Evolutionary conservation across 2,797 vertebrate species (phyloP), one percentile per base, ranked within the genome.

Genomic region (Catamblyrhynchus diadema): DNA sequence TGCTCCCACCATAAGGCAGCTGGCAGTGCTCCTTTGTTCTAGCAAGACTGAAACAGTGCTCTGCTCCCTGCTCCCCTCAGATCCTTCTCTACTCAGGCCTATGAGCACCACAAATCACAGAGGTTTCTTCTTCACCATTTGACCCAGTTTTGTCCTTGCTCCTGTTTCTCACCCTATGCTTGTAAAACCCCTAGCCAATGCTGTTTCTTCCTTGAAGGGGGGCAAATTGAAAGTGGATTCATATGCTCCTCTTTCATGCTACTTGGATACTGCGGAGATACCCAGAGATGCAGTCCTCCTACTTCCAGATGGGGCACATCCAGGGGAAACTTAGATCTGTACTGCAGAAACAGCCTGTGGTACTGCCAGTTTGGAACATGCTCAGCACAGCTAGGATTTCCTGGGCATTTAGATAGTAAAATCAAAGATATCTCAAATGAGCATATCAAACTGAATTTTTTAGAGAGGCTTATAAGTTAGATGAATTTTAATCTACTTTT

Each of bases 401-500:
- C 28, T 62, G 41, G 23, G 62, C 28, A 30, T 86, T 88, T 79
- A 84, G 53, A 32, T 67, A 9, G 44, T 70, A 70, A 88, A 91
- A 59, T 88, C 62, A 90, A 56, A 86, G 39, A 27, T 30, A 28
- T 79, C 66, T 86, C 45, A 79, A 92, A 88, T 57, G 42, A 95
- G 69, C 32, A 35, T 57, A 83, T 92, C 77, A 86, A 88, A 87
- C 47, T 42, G 83, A 79, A 41, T 82, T 89, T 90, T 92, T 90
- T 69, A 10, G n/a, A 82, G 51, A 56, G 50, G 9, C 59, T 81
- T 75, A 11, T 14, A 83, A 89, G n/a, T 74, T 72, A 50, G 24
- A 64, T 88, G 66, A 94, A 92, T 92, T 84, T 81, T 86, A 65
- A 88, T 73, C 37, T 62, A 22, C 22, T 86, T 92, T 66, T 60